A percentile compares a stretch with the other conserved stretches of the same genome.
Conservation (phyloP, 2,888 invertebrate genomes). For the Geotrupes spiniger region DNA sequence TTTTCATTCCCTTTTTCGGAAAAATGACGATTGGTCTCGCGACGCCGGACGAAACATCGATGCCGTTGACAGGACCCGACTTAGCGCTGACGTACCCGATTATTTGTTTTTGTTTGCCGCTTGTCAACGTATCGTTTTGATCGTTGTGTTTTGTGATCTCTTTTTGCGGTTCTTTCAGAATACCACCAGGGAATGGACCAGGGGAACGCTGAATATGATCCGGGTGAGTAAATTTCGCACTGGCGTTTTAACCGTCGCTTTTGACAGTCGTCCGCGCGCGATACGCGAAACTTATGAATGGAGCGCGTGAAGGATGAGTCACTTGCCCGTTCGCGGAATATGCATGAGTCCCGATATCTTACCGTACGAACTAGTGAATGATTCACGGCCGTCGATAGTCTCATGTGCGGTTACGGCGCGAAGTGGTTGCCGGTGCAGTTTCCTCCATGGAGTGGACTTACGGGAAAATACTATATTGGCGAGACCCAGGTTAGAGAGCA, state of each 20-base stretch:
- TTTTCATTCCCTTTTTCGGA: slow-evolving; percentile 11
- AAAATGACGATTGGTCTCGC: slow-evolving; percentile 5
- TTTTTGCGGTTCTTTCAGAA: slow-evolving; percentile 57
- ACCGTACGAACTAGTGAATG: slow-evolving; percentile 17
- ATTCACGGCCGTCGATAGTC: slow-evolving; percentile 25
- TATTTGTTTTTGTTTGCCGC: slow-evolving; percentile 11
- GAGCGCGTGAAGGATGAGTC: slow-evolving; percentile 22
- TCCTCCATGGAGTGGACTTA: slow-evolving; percentile 40
- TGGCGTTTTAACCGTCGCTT: not conserved
- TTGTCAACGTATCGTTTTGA: slow-evolving; percentile 9
- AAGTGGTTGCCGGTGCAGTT: slow-evolving; percentile 30
- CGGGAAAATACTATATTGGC: slow-evolving; percentile 46
- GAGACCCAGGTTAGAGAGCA: slow-evolving; percentile 42
- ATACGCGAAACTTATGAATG: slow-evolving; percentile 20
- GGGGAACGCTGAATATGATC: slow-evolving; percentile 76
- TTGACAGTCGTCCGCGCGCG: slow-evolving; percentile 4
- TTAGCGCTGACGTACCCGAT: not conserved
- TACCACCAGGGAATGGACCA: slow-evolving; percentile 80
- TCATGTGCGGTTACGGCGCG: too few relatives aligned
- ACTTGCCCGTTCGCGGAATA: slow-evolving; percentile 18
- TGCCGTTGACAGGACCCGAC: too few relatives aligned
- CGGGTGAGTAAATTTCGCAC: slow-evolving; percentile 70
- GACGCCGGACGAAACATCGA: too few relatives aligned
- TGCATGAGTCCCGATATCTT: slow-evolving; percentile 8
- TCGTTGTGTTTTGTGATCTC: slow-evolving; percentile 7